Evolutionary conservation across 2,888 invertebrate genomes (phyloP).

Genomic region (Tineola bisselliella): DNA sequence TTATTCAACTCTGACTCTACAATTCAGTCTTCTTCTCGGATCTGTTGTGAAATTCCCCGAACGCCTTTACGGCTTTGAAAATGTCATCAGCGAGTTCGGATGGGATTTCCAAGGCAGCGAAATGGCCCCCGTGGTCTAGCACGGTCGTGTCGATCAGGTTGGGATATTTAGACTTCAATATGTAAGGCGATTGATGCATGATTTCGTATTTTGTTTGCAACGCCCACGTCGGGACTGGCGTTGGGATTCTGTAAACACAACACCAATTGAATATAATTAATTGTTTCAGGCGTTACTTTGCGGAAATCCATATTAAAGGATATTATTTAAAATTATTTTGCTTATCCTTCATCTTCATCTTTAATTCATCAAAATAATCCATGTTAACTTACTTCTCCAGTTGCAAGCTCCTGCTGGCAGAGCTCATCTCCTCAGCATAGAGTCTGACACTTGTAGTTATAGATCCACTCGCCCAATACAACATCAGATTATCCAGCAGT

Average conservation of each 20-base stretch:
- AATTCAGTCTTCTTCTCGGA: slow-evolving; percentile 11
- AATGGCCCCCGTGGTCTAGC: slow-evolving; percentile 81
- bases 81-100: slow-evolving; percentile 74
- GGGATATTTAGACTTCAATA: slow-evolving; percentile 64
- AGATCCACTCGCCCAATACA: slow-evolving; percentile 77
- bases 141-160: slow-evolving; percentile 74
- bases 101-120: slow-evolving; percentile 83
- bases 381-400: slow-evolving; percentile 34
- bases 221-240: slow-evolving; percentile 74
- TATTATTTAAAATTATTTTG: no score
- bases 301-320: no score
- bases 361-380: no score
- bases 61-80: slow-evolving; percentile 31
- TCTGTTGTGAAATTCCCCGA: slow-evolving; percentile 18
- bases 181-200: slow-evolving; percentile 60
- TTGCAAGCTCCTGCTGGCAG: slow-evolving; percentile 20
- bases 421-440: slow-evolving; percentile 67
- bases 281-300: no score
- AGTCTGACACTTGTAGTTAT: slow-evolving; percentile 74
- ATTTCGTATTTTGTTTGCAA: slow-evolving; percentile 77
- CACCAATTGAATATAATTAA: no score
- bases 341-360: no score
- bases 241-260: slow-evolving; percentile 55
- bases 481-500: slow-evolving; percentile 78
- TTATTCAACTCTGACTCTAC: neutral